Percentiles rank a stretch among this genome's conserved stretches.
Evolutionary conservation across 2,888 invertebrate species (phyloP).

Genomic region (Epinotia ramella): DNA sequence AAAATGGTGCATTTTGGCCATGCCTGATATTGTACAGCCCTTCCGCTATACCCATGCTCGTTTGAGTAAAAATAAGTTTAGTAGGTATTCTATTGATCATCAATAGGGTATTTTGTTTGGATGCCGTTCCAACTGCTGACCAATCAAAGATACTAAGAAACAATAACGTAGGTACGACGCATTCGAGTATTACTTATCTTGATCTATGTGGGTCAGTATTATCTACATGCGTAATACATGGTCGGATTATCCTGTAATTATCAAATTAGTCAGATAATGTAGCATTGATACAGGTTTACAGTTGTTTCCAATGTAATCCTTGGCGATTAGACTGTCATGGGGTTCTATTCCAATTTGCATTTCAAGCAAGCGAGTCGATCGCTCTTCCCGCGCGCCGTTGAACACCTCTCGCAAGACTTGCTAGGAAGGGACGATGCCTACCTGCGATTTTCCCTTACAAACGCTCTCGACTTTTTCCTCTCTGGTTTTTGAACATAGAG

Average conservation of each 20-base stretch:
- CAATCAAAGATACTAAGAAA: background rate
- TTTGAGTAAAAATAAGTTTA: too few relatives aligned
- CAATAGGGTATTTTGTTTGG: background rate
- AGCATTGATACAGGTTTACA: background rate
- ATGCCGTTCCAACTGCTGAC: background rate
- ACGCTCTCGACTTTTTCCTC: too few relatives aligned
- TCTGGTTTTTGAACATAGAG: too few relatives aligned
- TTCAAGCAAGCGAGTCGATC: too few relatives aligned
- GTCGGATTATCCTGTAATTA: slow-evolving; percentile 13
- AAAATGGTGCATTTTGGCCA: too few relatives aligned
- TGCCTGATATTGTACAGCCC: too few relatives aligned
- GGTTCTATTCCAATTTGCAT: too few relatives aligned
- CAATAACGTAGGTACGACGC: background rate
- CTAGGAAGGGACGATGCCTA: too few relatives aligned
- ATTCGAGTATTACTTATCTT: background rate
- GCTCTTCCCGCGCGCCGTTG: background rate
- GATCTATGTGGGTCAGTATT: slow-evolving; percentile 15
- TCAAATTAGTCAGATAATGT: background rate
- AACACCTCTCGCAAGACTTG: too few relatives aligned
- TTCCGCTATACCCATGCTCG: too few relatives aligned
- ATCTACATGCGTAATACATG: background rate
- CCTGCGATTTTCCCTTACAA: too few relatives aligned
- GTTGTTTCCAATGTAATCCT: background rate
- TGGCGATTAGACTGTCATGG: background rate
- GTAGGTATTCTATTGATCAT: too few relatives aligned